Conservation (phyloP, 2,888 invertebrate species). For the Cylindroiulus punctatus region DNA sequence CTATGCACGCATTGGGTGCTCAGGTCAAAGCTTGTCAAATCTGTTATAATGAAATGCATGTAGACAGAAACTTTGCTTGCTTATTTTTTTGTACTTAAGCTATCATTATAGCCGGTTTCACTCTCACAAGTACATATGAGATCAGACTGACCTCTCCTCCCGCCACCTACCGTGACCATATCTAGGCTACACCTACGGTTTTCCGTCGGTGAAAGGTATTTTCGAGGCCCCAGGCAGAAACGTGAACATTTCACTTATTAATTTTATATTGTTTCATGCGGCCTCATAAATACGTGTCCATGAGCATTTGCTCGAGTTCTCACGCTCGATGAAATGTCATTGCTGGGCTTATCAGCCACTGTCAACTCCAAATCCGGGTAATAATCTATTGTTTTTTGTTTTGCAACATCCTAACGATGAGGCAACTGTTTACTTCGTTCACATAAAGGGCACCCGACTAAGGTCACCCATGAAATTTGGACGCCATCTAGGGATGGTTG, state of each 20-base stretch:
- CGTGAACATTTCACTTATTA: not conserved
- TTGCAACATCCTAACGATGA: not conserved
- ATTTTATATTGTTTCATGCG: not conserved
- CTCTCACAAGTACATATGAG: too few species aligned
- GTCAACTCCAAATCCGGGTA: conserved; percentile 3
- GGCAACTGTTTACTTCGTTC: not conserved
- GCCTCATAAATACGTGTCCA: not conserved
- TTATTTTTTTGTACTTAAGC: too few species aligned
- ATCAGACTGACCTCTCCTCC: not conserved
- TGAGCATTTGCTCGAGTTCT: not conserved
- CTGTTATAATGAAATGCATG: not conserved
- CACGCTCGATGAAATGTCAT: not conserved
- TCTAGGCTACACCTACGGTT: conserved; percentile 26
- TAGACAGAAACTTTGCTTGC: too few species aligned
- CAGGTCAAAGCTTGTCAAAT: too few species aligned
- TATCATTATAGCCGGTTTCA: conserved; percentile 23
- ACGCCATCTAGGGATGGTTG: too few species aligned
- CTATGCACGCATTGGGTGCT: too few species aligned
- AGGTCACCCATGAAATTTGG: too few species aligned
- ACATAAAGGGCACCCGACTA: too few species aligned
- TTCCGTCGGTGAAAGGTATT: not conserved
- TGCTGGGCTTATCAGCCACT: not conserved
- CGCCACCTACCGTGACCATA: not conserved
- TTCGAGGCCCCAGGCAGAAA: not conserved
- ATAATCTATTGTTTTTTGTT: not conserved